Evolutionary conservation across 2,797 vertebrate genomes (phyloP).

Genomic region (Propithecus perrieri): DNA sequence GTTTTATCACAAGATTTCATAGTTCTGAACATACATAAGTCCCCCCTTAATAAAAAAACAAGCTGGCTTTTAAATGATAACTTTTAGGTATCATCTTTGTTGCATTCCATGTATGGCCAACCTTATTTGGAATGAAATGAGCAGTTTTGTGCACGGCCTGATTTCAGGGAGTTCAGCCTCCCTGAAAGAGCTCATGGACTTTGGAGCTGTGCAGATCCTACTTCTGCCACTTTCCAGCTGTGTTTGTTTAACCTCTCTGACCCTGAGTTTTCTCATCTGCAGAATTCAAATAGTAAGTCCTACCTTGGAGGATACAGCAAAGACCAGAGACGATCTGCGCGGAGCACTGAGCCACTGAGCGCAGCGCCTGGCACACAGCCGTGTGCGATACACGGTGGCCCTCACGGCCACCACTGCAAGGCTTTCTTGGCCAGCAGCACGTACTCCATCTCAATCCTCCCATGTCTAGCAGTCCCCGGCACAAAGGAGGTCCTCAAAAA

Average conservation of each 20-base stretch:
- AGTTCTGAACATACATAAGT: background rate
- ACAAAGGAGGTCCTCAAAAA: background rate
- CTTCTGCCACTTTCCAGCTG: background rate
- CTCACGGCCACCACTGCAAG: too few species aligned
- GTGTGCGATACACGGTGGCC: rapidly evolving
- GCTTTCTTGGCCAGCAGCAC: background rate
- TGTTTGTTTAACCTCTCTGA: background rate
- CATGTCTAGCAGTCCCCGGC: background rate
- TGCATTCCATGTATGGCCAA: background rate
- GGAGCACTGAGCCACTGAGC: too few species aligned
- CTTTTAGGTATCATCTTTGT: background rate
- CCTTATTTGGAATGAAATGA: background rate
- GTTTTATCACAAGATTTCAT: background rate
- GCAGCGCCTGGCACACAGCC: rapidly evolving
- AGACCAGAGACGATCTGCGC: background rate
- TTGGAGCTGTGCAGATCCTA: background rate
- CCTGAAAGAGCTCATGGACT: background rate
- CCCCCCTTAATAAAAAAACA: background rate
- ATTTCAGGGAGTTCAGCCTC: background rate
- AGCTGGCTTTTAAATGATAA: background rate
- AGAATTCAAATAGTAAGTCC: background rate
- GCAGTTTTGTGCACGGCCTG: background rate
- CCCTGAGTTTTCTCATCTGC: background rate
- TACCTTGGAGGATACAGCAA: background rate
- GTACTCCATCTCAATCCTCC: background rate